These are phyloP conservation scores for Holcopasites calliopsidis DNA, from an alignment of 1,140 invertebrate species.

Conservation along the genomic window DNA sequence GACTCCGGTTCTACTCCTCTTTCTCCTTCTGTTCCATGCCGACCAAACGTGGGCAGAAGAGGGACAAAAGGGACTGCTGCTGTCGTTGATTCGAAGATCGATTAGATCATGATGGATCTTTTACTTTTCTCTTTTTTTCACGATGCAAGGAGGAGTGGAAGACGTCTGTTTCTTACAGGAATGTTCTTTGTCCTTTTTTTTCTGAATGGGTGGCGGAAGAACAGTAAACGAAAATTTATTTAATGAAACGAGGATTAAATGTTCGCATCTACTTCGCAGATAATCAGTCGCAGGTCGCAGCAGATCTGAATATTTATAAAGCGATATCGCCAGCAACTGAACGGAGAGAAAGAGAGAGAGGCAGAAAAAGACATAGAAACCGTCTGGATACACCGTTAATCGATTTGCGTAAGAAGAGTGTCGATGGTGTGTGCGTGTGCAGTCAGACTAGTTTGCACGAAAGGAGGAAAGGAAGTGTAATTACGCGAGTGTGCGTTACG, in stretches of 20 bases:
- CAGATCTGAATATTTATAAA: conserved; percentile 57
- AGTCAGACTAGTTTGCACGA: conserved; percentile 30
- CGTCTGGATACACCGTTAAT: conserved; percentile 60
- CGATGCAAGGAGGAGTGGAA: no score
- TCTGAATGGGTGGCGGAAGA: not conserved
- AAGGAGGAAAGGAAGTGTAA: conserved; percentile 36
- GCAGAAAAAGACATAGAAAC: not conserved
- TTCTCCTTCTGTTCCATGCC: conserved; percentile 9
- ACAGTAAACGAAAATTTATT: no score
- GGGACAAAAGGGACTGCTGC: conserved; percentile 31
- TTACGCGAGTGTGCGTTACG: conserved; percentile 46
- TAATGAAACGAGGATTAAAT: no score
- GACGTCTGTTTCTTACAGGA: not conserved
- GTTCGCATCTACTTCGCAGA: no score
- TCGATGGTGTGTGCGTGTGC: conserved; percentile 6
- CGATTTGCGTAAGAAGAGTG: conserved; percentile 58
- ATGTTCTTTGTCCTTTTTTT: no score
- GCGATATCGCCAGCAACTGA: conserved; percentile 34
- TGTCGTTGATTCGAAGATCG: conserved; percentile 32
- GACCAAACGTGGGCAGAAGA: conserved; percentile 22
- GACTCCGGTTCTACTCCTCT: not conserved
- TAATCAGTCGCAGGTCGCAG: not conserved
- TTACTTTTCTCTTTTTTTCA: not conserved
- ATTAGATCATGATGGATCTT: conserved; percentile 12
- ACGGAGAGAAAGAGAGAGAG: not conserved